These are phyloP conservation scores for Neuroscelio doddi DNA, from an alignment of 2,888 invertebrate genomes.

Conservation along the genomic window DNA sequence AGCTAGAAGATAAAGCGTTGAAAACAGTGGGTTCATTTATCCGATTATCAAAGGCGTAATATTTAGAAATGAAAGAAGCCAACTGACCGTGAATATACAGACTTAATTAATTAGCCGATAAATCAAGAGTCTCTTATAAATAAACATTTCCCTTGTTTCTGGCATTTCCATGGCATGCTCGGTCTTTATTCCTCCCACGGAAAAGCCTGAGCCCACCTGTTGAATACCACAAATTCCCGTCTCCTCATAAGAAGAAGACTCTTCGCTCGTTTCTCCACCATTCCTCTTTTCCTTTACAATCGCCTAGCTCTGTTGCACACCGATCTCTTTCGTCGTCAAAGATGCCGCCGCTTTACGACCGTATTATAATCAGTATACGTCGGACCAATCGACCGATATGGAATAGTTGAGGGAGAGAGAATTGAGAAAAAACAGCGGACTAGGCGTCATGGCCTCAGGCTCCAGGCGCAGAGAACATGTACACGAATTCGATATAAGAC, in stretches of 20 bases:
- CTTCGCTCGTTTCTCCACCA: conserved; percentile 32
- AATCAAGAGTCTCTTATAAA: conserved; percentile 6
- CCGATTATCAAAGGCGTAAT: background rate
- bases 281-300: conserved; percentile 39
- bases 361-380: conserved; percentile 49
- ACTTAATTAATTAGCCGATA: background rate
- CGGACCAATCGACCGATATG: conserved; percentile 46
- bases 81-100: background rate
- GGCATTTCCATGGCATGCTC: conserved; percentile 13
- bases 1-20: background rate
- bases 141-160: conserved; percentile 31
- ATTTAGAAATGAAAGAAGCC: too few relatives aligned
- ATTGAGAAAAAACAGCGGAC: conserved; percentile 25
- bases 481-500: conserved; percentile 38
- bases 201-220: conserved; percentile 50
- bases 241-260: conserved; percentile 15
- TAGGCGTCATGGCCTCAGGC: conserved; percentile 31
- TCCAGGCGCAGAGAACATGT: conserved; percentile 24
- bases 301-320: background rate
- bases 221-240: conserved; percentile 53
- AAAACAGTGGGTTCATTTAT: background rate
- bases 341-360: conserved; percentile 49
- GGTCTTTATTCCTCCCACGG: conserved; percentile 31
- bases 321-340: conserved; percentile 46
- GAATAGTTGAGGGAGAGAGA: conserved; percentile 33